Percentiles rank a stretch among this genome's conserved stretches.
phyloP scores from a whole-genome alignment of 2,113 vertebrate species.

The Dipodomys merriami region DNA sequence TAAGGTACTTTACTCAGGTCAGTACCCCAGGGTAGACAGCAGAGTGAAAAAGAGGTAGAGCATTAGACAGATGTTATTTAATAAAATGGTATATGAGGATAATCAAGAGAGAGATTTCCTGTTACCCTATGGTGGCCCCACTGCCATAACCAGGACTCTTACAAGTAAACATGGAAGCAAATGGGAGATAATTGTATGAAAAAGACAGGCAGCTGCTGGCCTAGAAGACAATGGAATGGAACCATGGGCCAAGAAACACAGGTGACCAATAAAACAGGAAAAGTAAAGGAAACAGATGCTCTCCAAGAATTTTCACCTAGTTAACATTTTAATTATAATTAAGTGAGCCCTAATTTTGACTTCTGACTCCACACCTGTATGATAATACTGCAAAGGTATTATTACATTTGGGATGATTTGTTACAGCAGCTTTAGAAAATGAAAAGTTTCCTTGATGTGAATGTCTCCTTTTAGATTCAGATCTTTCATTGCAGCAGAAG shows the following conservation, averaged over 20 bases:
- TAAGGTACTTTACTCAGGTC: not conserved
- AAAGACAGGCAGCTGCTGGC: not conserved
- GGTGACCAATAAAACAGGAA: not conserved
- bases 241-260: not conserved
- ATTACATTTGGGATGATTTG: not conserved
- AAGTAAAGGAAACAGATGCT: not conserved
- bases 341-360: not conserved
- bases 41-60: not conserved
- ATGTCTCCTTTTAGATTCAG: not conserved
- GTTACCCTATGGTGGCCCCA: too few relatives aligned
- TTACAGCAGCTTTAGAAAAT: not conserved
- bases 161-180: not conserved
- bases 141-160: too few relatives aligned
- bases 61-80: not conserved
- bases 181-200: not conserved
- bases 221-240: not conserved
- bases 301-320: too few relatives aligned
- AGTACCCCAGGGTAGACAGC: not conserved
- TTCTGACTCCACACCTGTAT: not conserved
- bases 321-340: not conserved
- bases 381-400: not conserved
- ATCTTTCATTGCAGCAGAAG: not conserved
- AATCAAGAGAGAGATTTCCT: not conserved
- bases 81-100: not conserved
- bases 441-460: not conserved